Evolutionary conservation across 2,797 vertebrate genomes (phyloP).

Genomic region (Neosalanx taihuensis): DNA sequence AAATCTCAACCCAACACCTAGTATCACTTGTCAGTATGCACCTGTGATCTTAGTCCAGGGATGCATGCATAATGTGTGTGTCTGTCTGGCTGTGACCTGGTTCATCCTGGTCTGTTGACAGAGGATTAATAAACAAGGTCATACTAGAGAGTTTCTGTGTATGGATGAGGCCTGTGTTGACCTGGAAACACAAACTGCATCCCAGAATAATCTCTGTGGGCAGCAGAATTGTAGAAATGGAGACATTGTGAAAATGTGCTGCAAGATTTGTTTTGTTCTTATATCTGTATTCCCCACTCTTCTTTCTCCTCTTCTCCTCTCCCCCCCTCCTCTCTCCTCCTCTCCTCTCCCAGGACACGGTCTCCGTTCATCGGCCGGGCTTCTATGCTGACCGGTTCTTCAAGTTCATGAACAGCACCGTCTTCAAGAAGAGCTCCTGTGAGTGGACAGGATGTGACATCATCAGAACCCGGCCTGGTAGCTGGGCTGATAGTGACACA

Average conservation of each 20-base stretch:
- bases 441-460: constrained; percentile 60
- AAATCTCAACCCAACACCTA: constrained; percentile 55
- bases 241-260: too few relatives aligned
- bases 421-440: constrained; percentile 97
- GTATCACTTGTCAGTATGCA: constrained; percentile 58
- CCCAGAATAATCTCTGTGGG: too few relatives aligned
- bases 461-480: too few relatives aligned
- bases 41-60: constrained; percentile 42
- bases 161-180: not conserved
- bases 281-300: not conserved
- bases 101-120: constrained; percentile 5
- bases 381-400: constrained; percentile 98
- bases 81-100: constrained; percentile 28
- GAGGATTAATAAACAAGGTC: not conserved
- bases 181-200: not conserved
- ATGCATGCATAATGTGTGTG: constrained; percentile 58
- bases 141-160: not conserved
- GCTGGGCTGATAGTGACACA: not conserved
- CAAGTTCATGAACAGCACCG: constrained; percentile 94
- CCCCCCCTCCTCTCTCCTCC: constrained; percentile 25
- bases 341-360: constrained; percentile 82
- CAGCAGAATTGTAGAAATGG: too few relatives aligned
- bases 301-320: not conserved
- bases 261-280: not conserved
- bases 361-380: constrained; percentile 94